These are phyloP conservation scores for Rotaria magnacalcarata DNA, from an alignment of 2,888 invertebrate genomes.

Conservation along the genomic window DNA sequence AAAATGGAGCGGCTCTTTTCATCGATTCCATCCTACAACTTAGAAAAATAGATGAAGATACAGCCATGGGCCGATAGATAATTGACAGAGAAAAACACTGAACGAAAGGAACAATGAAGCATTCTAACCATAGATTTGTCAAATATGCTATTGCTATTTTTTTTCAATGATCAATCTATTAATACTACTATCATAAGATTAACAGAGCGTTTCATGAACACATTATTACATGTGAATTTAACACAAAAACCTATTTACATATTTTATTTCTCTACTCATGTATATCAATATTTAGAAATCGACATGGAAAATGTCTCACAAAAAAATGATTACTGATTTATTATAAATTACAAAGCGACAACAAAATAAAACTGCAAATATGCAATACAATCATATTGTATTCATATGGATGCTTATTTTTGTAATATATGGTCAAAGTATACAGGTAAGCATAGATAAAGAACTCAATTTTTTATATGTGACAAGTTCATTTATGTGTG, in stretches of 20 bases:
- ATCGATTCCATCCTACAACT: background rate
- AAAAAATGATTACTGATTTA: background rate
- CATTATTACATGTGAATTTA: background rate
- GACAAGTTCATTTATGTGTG: background rate
- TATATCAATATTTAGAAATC: background rate
- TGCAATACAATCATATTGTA: background rate
- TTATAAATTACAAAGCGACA: background rate
- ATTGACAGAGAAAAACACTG: background rate
- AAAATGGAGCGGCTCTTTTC: background rate
- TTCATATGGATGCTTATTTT: background rate
- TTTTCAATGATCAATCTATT: conserved; percentile 1
- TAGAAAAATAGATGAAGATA: background rate
- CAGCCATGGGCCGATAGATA: background rate
- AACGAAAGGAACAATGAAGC: background rate
- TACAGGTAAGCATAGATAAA: background rate
- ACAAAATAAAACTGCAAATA: background rate
- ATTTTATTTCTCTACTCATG: background rate
- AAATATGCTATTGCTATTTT: conserved; percentile 5
- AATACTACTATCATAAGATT: background rate
- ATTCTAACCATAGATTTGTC: background rate
- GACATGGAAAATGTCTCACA: background rate
- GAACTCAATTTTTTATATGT: background rate
- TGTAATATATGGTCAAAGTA: background rate
- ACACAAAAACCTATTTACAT: background rate
- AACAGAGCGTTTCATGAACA: background rate